Evolutionary conservation across 2,888 invertebrate genomes (phyloP).

Genomic region (Drosophila incognita): DNA sequence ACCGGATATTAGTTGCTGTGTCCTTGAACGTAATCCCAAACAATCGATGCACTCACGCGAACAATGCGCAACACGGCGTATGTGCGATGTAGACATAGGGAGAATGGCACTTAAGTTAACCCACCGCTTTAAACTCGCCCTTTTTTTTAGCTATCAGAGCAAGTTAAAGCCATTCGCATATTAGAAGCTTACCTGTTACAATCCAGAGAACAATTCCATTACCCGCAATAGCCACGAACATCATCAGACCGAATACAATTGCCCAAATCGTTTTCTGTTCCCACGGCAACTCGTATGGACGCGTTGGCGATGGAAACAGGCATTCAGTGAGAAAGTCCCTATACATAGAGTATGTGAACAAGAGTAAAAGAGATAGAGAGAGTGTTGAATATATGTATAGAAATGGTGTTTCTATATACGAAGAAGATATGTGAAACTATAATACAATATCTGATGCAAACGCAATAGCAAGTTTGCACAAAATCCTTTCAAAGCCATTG

Average conservation of each 20-base stretch:
- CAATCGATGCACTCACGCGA: slow-evolving; percentile 5
- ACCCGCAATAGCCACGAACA: slow-evolving; percentile 92
- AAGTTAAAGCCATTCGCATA: slow-evolving; percentile 1
- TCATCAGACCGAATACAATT: slow-evolving; percentile 90
- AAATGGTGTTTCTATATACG: background rate
- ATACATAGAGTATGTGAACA: slow-evolving; percentile 29
- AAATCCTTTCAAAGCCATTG: slow-evolving; percentile 21
- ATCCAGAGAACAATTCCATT: slow-evolving; percentile 98
- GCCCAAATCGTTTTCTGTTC: slow-evolving; percentile 91
- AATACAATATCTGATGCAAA: slow-evolving; percentile 7
- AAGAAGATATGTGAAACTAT: slow-evolving; percentile 11
- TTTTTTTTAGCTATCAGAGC: slow-evolving; percentile 7
- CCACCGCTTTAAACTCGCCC: slow-evolving; percentile 12
- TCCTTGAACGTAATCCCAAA: slow-evolving; percentile 11
- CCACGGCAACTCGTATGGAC: slow-evolving; percentile 88
- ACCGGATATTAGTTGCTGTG: slow-evolving; percentile 46
- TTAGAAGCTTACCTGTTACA: slow-evolving; percentile 89
- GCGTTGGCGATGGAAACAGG: slow-evolving; percentile 86
- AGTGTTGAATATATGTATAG: background rate
- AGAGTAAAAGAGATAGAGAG: background rate
- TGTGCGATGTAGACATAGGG: slow-evolving; percentile 24
- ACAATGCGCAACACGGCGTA: slow-evolving; percentile 32
- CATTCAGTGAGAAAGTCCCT: slow-evolving; percentile 88
- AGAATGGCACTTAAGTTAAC: slow-evolving; percentile 7
- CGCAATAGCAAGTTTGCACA: slow-evolving; percentile 12